These are phyloP conservation scores for Charadrius vociferus DNA, from an alignment of 2,113 vertebrate species.

Conservation along the genomic window DNA sequence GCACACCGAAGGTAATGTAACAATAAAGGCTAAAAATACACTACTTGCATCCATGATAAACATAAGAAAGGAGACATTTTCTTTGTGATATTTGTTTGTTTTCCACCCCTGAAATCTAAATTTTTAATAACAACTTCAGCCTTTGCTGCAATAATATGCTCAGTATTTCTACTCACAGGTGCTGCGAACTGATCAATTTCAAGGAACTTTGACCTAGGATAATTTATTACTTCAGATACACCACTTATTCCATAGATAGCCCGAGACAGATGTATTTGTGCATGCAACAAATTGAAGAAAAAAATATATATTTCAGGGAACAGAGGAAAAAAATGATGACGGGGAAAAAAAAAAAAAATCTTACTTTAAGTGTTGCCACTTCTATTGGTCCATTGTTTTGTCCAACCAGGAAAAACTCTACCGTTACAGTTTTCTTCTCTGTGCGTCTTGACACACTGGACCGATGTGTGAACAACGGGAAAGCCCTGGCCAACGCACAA, in stretches of 20 bases:
- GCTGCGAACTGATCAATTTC: background rate
- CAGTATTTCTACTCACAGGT: background rate
- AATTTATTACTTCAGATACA: background rate
- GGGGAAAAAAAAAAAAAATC: background rate
- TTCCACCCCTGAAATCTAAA: background rate
- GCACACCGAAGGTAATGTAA: background rate
- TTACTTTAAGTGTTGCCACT: conserved; percentile 84
- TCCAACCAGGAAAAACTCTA: conserved; percentile 90
- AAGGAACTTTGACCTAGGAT: background rate
- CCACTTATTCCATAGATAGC: background rate
- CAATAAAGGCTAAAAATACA: background rate
- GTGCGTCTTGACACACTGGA: conserved; percentile 80
- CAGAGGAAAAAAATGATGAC: background rate
- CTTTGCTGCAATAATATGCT: background rate
- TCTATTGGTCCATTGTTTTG: conserved; percentile 85
- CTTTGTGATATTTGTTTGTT: background rate
- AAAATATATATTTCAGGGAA: background rate
- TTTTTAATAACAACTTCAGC: background rate
- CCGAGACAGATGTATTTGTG: background rate
- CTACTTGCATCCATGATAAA: background rate
- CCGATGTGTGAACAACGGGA: conserved; percentile 92
- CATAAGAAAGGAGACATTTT: background rate
- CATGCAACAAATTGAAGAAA: background rate
- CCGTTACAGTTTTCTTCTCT: conserved; percentile 86
- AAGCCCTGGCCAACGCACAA: conserved; percentile 91